These are phyloP conservation scores for Nyctibius bracteatus DNA, from an alignment of 2,113 vertebrate species.

Conservation along the genomic window DNA sequence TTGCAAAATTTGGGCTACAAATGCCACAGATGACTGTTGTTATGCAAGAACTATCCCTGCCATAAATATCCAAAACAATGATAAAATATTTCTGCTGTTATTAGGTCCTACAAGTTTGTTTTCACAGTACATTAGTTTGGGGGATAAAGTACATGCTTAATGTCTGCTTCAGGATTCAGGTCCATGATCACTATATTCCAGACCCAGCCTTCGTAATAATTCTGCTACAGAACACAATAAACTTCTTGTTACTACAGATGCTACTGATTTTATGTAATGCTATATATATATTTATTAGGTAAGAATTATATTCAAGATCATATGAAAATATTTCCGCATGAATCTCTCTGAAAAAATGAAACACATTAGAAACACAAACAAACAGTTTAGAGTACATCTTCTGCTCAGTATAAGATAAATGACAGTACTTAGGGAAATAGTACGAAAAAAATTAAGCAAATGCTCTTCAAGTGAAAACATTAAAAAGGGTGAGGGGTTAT, in stretches of 20 bases:
- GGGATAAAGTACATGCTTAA: constrained; percentile 26
- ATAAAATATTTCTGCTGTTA: constrained; percentile 59
- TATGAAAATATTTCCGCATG: neutral
- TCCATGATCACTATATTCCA: neutral
- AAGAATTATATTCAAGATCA: neutral
- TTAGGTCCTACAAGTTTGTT: constrained; percentile 52
- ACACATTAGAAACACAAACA: neutral
- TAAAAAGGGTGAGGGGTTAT: neutral
- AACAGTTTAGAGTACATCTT: neutral
- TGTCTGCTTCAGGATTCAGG: constrained; percentile 23
- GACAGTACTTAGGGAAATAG: neutral
- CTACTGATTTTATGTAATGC: constrained; percentile 5
- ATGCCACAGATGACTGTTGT: neutral
- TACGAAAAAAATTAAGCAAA: neutral
- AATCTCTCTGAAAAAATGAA: neutral
- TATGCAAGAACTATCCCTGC: constrained; percentile 33
- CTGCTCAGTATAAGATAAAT: neutral
- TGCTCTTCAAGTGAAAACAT: neutral
- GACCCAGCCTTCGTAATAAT: neutral
- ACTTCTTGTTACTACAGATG: neutral
- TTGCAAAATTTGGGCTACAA: constrained; percentile 49
- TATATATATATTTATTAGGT: neutral
- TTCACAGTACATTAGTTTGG: constrained; percentile 38
- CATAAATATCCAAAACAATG: constrained; percentile 42
- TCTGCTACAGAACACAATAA: neutral